These are phyloP conservation scores for Peromyscus attwateri DNA, from an alignment of 2,797 vertebrate genomes.

Conservation along the genomic window DNA sequence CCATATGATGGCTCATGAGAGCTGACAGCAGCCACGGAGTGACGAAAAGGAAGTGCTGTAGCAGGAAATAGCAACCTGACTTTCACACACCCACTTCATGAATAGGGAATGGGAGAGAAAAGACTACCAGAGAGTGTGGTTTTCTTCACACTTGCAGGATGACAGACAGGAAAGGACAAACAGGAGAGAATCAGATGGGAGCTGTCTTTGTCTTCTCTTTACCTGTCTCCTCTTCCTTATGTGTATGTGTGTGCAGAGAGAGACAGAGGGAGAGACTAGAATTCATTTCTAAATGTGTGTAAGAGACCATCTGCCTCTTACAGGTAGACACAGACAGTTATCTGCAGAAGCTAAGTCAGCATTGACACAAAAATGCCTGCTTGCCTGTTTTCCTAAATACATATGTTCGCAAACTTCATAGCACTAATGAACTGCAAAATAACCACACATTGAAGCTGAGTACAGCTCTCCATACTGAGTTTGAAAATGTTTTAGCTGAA, in stretches of 20 bases:
- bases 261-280: conserved; percentile 11
- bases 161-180: conserved; percentile 64
- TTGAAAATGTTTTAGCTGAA: conserved; percentile 66
- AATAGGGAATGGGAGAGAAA: conserved; percentile 59
- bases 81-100: conserved; percentile 64
- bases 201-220: conserved; percentile 66
- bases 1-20: conserved; percentile 49
- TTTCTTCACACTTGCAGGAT: conserved; percentile 68
- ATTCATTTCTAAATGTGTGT: conserved; percentile 55
- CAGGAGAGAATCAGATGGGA: conserved; percentile 60
- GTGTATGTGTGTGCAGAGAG: conserved; percentile 25
- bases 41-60: conserved; percentile 58
- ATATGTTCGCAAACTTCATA: conserved; percentile 76
- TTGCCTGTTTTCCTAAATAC: conserved; percentile 78
- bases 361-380: conserved; percentile 66
- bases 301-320: conserved; percentile 73
- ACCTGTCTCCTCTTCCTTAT: conserved; percentile 63
- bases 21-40: conserved; percentile 48
- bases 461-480: conserved; percentile 58
- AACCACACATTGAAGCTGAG: conserved; percentile 63
- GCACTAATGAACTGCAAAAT: conserved; percentile 79
- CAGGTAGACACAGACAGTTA: conserved; percentile 59
- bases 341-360: conserved; percentile 56
- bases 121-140: conserved; percentile 28
- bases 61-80: conserved; percentile 58